Evolutionary conservation across 2,113 vertebrate species (phyloP), one percentile per base, ranked within the genome.

Genomic region (Ranitomeya imitator): DNA sequence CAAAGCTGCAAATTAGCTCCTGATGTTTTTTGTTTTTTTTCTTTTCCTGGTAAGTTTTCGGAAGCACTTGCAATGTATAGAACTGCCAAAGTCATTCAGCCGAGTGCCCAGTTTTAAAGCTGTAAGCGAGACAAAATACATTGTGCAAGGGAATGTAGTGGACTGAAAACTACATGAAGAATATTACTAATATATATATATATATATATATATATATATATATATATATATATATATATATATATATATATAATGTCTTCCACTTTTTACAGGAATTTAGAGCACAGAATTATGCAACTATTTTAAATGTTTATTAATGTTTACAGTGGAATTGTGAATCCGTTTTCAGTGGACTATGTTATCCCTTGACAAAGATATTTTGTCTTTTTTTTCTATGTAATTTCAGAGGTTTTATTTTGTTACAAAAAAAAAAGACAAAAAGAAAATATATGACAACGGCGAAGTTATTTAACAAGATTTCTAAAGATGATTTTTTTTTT

Each of bases 341-440:
- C 93, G 96, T 97, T 97, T 97, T 97, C 96, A 96, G 97, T 97
- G 95, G 95, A 97, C 96, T 97, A 95, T 96, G 95, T 97, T 96
- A 95, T 94, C 93, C 96, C 96, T 97, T 96, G 95, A 95, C 96
- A 96, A 97, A 95, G 96, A 94, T 96, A 96, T 97, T 97, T 96
- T 96, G 96, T 97, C 95, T 96, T 98, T 98, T 98, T 98, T 98
- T 98, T 98, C 95, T 98, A 98, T 94, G 93, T 94, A 97, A 97
- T 97, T 97, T 97, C 96, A 99, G 96, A 98, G 97, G 95, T 98
- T 99, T 98, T 99, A 99, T 99, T 99, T 99, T 99, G 96, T 96
- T 98, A 97, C 95, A 31, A 95, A 96, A 97, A 94, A 96, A 96
- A 94, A 97, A 97, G 95, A 95, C 93, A 95, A 96, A 96, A 96